phyloP scores from a whole-genome alignment of 2,113 vertebrate genomes.

The Amblyornis subalaris region DNA sequence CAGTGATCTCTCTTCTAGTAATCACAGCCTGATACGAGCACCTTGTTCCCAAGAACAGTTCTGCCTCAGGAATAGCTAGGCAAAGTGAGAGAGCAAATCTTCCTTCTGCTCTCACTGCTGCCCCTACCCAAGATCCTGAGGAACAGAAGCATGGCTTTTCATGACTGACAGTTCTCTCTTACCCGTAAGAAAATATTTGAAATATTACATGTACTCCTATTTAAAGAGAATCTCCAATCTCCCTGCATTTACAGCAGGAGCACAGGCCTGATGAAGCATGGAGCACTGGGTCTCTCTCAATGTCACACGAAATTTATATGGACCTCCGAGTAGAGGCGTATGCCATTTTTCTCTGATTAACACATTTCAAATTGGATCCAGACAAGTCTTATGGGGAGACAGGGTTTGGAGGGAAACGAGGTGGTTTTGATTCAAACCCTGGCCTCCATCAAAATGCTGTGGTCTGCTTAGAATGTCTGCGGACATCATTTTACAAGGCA shows the following conservation, averaged over 20 bases:
- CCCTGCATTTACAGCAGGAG: background rate
- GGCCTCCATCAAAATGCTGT: background rate
- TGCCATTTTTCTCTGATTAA: conserved; percentile 1
- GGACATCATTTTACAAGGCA: background rate
- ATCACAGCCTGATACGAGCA: background rate
- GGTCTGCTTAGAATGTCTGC: background rate
- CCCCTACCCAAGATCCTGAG: background rate
- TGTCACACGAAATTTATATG: background rate
- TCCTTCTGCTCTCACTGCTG: background rate
- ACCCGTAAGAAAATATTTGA: background rate
- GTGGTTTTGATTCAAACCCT: conserved; percentile 4
- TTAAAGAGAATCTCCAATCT: background rate
- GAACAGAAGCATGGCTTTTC: background rate
- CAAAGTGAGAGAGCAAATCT: background rate
- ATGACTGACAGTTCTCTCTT: background rate
- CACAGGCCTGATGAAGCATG: background rate
- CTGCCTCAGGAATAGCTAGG: background rate
- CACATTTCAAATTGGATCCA: conserved; percentile 28
- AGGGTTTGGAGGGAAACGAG: background rate
- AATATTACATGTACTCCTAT: background rate
- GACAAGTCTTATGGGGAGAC: background rate
- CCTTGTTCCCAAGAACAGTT: background rate
- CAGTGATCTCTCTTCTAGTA: background rate
- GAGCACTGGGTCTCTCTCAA: background rate
- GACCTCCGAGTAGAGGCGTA: background rate